Evolutionary conservation across 2,888 invertebrate species (phyloP), one percentile per base, ranked within the genome.

Genomic region (Acholoe squamosa): DNA sequence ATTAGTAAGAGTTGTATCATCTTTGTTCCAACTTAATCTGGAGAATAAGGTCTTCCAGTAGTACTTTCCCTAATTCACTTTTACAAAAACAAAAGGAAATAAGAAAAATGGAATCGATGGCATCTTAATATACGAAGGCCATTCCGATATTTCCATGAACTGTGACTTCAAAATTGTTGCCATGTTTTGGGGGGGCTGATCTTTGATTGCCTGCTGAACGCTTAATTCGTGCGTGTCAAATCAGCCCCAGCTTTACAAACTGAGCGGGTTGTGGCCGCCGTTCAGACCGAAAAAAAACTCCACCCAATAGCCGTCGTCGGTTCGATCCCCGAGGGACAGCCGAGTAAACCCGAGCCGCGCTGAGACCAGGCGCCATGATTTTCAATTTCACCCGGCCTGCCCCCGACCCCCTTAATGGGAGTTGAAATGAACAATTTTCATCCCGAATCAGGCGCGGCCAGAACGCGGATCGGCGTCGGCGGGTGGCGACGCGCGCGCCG

Each of bases 391-490:
- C 43, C 51, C 84, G 84, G 84, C 51, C 84, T 84, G 43, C 84
- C 84, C 43, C 84, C 25, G 22, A 25, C 34, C 25, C 84, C 43
- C 52, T 84, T 84, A 84, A 84, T 84, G 84, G 84, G 19, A 52
- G 84, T 84, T 84, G 84, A 84, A 84, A 84, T 84, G 84, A 84
- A 84, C 84, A 52, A 76, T 76, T 84, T 84, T 84, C 52, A 84
- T 84, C 84, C 84, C 43, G 52, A 84, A 84, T 84, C 84, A 43
- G 84, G 33, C 33, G 84, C 84, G 43, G 84, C 33, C 12, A 19
- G 34, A 51, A n/a, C 28, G n/a, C n/a, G n/a, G 28, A 84, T 84
- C 33, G 33, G 84, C 84, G 84, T 22, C 43, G 28, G 33, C 33
- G 84, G 52, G n/a, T n/a, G 52, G n/a, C 19, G 28, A 28, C 84